Percentiles rank a stretch among this genome's conserved stretches.
phyloP scores from a whole-genome alignment of 2,113 vertebrate species.

The Bungarus multicinctus region DNA sequence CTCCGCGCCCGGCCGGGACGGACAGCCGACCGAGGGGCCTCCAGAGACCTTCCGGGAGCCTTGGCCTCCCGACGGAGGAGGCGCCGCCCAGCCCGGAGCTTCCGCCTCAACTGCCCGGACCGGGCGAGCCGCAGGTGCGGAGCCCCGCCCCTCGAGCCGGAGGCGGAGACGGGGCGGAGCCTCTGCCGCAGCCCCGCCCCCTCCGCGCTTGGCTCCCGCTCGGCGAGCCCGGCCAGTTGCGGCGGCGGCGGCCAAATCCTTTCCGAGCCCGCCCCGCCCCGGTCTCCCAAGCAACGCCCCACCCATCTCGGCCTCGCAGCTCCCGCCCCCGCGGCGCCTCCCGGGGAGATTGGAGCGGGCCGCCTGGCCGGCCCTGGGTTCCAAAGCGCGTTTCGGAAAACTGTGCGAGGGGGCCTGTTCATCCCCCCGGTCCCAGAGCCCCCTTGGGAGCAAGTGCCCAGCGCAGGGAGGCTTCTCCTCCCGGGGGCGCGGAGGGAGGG shows the following conservation, averaged over 20 bases:
- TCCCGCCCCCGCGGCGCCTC: no score
- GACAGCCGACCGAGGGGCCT: background rate
- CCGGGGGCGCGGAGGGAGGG: no score
- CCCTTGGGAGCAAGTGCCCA: background rate
- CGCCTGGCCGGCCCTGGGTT: no score
- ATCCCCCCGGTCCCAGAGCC: background rate
- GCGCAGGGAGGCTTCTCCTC: background rate
- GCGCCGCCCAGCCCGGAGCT: background rate
- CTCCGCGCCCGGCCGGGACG: background rate
- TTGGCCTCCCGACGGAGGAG: background rate
- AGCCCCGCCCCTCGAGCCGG: background rate
- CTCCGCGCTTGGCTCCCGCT: background rate
- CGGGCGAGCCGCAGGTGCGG: background rate
- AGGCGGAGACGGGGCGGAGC: background rate
- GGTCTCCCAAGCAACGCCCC: conserved; percentile 77
- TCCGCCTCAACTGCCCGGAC: background rate
- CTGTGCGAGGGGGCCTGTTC: no score
- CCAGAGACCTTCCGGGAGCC: background rate
- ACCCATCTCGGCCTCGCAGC: conserved; percentile 31
- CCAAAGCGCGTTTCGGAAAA: no score
- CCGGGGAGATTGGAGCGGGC: no score
- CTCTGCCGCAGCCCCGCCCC: background rate
- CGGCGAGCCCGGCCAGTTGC: background rate
- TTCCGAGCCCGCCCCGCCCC: background rate
- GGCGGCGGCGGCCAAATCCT: no score